Percentiles rank a stretch among this genome's conserved stretches.
Conservation (phyloP, 2,797 vertebrate genomes). For the Eupleurogrammus muticus region DNA sequence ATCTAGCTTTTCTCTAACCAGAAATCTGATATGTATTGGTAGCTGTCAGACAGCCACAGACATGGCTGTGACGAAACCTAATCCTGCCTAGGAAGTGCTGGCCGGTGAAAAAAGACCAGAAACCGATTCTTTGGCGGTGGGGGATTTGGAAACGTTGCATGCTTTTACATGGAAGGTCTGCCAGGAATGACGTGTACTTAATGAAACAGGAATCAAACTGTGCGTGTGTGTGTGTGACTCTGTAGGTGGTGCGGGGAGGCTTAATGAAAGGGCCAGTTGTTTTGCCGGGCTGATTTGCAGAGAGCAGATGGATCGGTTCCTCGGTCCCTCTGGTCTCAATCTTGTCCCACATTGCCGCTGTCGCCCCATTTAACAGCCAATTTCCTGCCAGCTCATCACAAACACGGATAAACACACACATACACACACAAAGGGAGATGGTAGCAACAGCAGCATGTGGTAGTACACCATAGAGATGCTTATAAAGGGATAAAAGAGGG, state of each 20-base stretch:
- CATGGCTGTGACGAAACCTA: background rate
- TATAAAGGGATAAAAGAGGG: constrained; percentile 35
- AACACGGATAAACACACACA: constrained; percentile 42
- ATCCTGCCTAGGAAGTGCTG: background rate
- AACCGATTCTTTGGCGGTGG: no score
- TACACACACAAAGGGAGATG: constrained; percentile 26
- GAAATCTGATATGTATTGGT: constrained; percentile 5
- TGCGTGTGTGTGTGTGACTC: constrained; percentile 23
- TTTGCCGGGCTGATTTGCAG: constrained; percentile 65
- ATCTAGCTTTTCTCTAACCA: background rate
- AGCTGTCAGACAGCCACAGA: constrained; percentile 6
- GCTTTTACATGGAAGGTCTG: constrained; percentile 14
- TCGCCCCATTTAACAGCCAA: constrained; percentile 78
- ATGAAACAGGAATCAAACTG: constrained; percentile 31
- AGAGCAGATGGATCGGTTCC: constrained; percentile 77
- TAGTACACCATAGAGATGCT: constrained; percentile 31
- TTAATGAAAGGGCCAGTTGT: constrained; percentile 79
- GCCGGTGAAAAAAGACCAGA: background rate
- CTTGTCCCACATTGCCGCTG: constrained; percentile 77
- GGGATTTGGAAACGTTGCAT: constrained; percentile 16
- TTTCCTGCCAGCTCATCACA: constrained; percentile 77
- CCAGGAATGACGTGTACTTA: constrained; percentile 32
- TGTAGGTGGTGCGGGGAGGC: constrained; percentile 60
- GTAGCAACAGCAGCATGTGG: constrained; percentile 47
- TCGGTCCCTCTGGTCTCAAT: constrained; percentile 72